Percentiles rank a stretch among this genome's conserved stretches.
phyloP scores from a whole-genome alignment of 2,888 invertebrate genomes.

The Timandra comae region DNA sequence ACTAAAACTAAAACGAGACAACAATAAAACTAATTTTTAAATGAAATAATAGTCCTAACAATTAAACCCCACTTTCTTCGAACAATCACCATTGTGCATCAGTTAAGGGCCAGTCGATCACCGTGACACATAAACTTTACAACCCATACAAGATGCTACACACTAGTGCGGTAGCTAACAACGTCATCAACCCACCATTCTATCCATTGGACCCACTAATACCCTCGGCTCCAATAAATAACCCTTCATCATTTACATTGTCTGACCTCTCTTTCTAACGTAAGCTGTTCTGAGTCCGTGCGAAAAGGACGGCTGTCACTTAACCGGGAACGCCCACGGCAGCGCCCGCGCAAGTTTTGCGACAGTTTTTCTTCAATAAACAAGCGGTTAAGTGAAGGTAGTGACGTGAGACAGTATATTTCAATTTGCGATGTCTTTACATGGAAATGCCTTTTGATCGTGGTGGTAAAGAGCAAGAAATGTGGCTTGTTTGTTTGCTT shows the following conservation, averaged over 20 bases:
- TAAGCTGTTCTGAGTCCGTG: conserved; percentile 3
- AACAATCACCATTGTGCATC: too few relatives aligned
- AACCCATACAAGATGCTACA: too few relatives aligned
- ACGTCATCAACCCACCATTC: conserved; percentile 18
- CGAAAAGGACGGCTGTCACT: conserved; percentile 39
- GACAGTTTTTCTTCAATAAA: conserved; percentile 55
- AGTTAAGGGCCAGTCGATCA: too few relatives aligned
- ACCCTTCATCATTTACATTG: conserved; percentile 55
- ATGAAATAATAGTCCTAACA: too few relatives aligned
- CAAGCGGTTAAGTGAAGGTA: conserved; percentile 33
- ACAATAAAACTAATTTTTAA: too few relatives aligned
- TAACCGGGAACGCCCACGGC: conserved; percentile 46
- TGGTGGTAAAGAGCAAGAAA: neutral
- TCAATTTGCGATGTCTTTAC: conserved; percentile 27
- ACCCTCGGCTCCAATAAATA: conserved; percentile 39
- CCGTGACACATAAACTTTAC: too few relatives aligned
- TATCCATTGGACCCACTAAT: conserved; percentile 17
- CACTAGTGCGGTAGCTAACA: conserved; percentile 10
- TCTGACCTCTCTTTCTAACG: conserved; percentile 13
- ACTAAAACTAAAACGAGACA: too few relatives aligned
- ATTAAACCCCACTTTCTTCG: too few relatives aligned
- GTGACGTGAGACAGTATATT: conserved; percentile 35
- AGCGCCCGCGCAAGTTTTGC: conserved; percentile 44
- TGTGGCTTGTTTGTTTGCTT: neutral
- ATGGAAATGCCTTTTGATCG: conserved; percentile 19